These are phyloP conservation scores for Zelostemma sp. DNA, from an alignment of 1,140 invertebrate species.

Conservation along the genomic window DNA sequence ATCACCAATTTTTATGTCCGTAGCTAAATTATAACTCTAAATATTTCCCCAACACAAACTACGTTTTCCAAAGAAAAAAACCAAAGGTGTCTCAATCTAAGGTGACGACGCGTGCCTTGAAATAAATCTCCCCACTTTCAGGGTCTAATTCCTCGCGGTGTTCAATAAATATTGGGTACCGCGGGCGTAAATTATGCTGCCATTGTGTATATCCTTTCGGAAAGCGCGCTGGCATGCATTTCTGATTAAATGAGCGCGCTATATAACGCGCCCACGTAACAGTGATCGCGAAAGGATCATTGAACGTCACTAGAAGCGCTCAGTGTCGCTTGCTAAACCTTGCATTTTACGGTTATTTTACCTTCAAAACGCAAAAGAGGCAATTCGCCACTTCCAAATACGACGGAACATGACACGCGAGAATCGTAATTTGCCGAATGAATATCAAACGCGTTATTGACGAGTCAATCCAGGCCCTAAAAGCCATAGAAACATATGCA, in stretches of 20 bases:
- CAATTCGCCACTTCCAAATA: no score
- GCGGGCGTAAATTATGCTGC: constrained; percentile 41
- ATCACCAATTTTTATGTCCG: no score
- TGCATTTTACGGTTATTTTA: constrained; percentile 16
- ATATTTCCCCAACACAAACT: no score
- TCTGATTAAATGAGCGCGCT: constrained; percentile 38
- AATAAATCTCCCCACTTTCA: constrained; percentile 31
- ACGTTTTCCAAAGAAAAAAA: no score
- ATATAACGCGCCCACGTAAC: constrained; percentile 39
- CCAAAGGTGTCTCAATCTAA: background rate
- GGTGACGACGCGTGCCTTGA: constrained; percentile 15
- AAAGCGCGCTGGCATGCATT: constrained; percentile 27
- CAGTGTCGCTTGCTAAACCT: constrained; percentile 14
- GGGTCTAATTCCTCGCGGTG: constrained; percentile 21
- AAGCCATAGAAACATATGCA: no score
- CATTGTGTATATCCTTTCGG: constrained; percentile 40
- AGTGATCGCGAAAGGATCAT: constrained; percentile 43
- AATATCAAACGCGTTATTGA: no score
- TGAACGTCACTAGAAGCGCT: constrained; percentile 29
- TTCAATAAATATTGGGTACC: constrained; percentile 35
- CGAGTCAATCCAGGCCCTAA: no score
- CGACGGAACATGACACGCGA: no score
- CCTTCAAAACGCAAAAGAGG: no score
- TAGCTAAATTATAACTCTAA: no score
- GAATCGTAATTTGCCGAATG: no score